Evolutionary conservation across 2,113 vertebrate genomes (phyloP).

Genomic region (Illadopsis cleaveri): DNA sequence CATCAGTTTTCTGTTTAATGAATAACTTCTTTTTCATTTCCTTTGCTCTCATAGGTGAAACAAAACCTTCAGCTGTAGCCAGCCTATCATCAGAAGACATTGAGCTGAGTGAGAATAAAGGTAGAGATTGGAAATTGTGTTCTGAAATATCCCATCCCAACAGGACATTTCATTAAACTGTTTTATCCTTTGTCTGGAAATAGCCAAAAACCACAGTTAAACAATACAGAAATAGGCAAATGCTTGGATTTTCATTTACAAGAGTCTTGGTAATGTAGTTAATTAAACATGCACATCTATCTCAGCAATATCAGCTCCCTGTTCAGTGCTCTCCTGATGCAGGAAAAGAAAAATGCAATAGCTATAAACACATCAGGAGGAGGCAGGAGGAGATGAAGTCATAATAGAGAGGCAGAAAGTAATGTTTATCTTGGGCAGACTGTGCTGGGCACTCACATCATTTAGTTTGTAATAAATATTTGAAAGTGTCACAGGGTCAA

Average conservation of each 20-base stretch:
- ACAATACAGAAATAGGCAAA: background rate
- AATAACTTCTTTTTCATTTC: slow-evolving; percentile 38
- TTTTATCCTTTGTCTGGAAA: slow-evolving; percentile 4
- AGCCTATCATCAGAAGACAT: slow-evolving; percentile 22
- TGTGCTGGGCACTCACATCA: slow-evolving; percentile 44
- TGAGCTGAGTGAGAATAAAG: slow-evolving; percentile 65
- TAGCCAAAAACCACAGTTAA: slow-evolving; percentile 2
- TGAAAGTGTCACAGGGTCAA: slow-evolving; percentile 48
- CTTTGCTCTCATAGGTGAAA: slow-evolving; percentile 49
- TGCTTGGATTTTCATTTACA: background rate
- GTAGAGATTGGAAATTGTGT: slow-evolving; percentile 41
- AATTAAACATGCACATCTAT: background rate
- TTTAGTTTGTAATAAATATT: slow-evolving; percentile 63
- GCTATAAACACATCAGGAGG: slow-evolving; percentile 4
- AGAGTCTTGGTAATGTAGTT: background rate
- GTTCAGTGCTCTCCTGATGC: background rate
- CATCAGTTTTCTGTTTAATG: background rate
- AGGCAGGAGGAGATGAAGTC: slow-evolving; percentile 3
- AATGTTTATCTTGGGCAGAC: slow-evolving; percentile 38
- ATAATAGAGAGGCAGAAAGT: slow-evolving; percentile 31
- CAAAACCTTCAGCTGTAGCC: background rate
- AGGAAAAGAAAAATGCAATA: background rate
- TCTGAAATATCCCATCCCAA: background rate
- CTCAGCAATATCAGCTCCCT: background rate
- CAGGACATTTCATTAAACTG: background rate